Conservation (phyloP, 2,113 vertebrate genomes). For the Aspiorhynchus laticeps region DNA sequence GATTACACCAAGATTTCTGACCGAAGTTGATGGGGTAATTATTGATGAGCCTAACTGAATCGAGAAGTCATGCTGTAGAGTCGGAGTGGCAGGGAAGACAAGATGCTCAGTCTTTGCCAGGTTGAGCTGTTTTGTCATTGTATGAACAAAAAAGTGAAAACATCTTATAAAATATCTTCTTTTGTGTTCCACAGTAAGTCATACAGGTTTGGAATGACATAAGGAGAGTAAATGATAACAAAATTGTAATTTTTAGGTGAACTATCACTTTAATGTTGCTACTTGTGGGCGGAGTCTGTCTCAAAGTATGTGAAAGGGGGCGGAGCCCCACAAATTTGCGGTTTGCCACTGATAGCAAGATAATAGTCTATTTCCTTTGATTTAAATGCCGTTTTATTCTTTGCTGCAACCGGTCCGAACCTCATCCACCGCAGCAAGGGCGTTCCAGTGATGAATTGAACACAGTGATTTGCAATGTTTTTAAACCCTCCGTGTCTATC, state of each 20-base stretch:
- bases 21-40: too few relatives aligned
- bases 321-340: slow-evolving; percentile 20
- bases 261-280: background rate
- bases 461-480: slow-evolving; percentile 42
- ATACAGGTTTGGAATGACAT: background rate
- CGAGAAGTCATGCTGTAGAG: too few relatives aligned
- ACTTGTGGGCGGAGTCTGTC: background rate
- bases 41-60: too few relatives aligned
- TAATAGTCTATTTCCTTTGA: slow-evolving; percentile 68
- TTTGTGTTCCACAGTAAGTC: background rate
- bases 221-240: background rate
- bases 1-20: too few relatives aligned
- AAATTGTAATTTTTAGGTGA: background rate
- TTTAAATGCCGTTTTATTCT: slow-evolving; percentile 46
- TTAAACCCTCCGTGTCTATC: slow-evolving; percentile 15
- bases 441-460: background rate
- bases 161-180: background rate
- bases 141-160: background rate
- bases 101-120: too few relatives aligned
- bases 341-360: slow-evolving; percentile 31
- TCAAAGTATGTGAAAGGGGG: background rate
- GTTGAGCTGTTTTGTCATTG: background rate
- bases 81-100: too few relatives aligned
- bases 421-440: slow-evolving; percentile 43
- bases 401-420: slow-evolving; percentile 55